These are phyloP conservation scores for Thereva nobilitata DNA, from an alignment of 2,888 invertebrate genomes.

Conservation along the genomic window DNA sequence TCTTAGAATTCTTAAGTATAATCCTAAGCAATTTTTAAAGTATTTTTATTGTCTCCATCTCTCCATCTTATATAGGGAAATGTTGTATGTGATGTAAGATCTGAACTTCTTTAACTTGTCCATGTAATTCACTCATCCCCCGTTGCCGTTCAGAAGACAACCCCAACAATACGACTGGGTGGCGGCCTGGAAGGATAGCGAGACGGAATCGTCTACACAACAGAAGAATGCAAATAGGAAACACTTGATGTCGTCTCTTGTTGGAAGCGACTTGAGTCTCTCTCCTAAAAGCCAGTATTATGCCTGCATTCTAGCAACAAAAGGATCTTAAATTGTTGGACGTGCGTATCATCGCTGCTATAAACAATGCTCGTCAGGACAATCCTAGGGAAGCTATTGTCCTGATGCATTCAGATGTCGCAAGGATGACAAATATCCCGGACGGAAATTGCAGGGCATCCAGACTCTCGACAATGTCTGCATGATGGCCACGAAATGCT, in stretches of 20 bases:
- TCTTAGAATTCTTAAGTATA: too few relatives aligned
- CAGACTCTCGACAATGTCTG: not conserved
- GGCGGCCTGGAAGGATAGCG: too few relatives aligned
- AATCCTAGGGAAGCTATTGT: conserved; percentile 24
- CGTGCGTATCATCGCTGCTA: conserved; percentile 27
- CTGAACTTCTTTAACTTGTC: too few relatives aligned
- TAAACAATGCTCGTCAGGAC: conserved; percentile 31
- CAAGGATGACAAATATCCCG: conserved; percentile 26
- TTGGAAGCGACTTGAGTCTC: not conserved
- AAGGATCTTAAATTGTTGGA: conserved; percentile 27
- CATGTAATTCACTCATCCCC: too few relatives aligned
- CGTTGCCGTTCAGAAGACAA: too few relatives aligned
- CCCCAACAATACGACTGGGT: too few relatives aligned
- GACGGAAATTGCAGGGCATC: conserved; percentile 25
- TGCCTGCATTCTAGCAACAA: conserved; percentile 20
- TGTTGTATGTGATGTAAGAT: too few relatives aligned
- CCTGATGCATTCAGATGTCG: conserved; percentile 22
- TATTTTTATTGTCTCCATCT: too few relatives aligned
- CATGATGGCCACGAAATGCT: too few relatives aligned
- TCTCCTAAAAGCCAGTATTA: conserved; percentile 21
- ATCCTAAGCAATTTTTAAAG: too few relatives aligned
- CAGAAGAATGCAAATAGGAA: conserved; percentile 7
- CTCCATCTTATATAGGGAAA: too few relatives aligned
- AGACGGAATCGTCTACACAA: too few relatives aligned
- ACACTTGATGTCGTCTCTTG: conserved; percentile 27